These are phyloP conservation scores for Drosophila asahinai DNA, from an alignment of 1,140 invertebrate species.

Conservation along the genomic window DNA sequence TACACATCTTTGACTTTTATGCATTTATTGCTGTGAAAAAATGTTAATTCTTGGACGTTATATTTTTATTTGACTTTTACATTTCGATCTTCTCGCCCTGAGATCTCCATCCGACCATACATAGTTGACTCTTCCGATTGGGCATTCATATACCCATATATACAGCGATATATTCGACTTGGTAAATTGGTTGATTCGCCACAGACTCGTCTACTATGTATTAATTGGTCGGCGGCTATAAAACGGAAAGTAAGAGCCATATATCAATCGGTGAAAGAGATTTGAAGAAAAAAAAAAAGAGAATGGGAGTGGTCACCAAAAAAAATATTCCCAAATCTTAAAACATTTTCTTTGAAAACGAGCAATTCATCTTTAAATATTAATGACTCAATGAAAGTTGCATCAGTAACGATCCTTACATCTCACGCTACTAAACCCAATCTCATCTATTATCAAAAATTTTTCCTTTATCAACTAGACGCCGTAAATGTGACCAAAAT, in stretches of 20 bases:
- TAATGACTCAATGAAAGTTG: neutral
- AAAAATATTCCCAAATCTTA: too few relatives aligned
- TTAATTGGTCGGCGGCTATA: conserved; percentile 51
- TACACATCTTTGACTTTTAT: conserved; percentile 58
- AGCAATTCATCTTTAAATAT: too few relatives aligned
- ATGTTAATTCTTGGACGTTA: conserved; percentile 65
- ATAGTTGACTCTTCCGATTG: conserved; percentile 56
- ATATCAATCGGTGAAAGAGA: conserved; percentile 49
- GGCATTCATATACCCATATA: conserved; percentile 27
- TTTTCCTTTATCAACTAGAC: conserved; percentile 1
- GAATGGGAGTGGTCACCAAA: conserved; percentile 3
- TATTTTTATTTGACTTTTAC: conserved; percentile 65
- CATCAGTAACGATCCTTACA: neutral
- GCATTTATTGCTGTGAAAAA: conserved; percentile 68
- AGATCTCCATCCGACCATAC: conserved; percentile 43
- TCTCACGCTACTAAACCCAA: neutral
- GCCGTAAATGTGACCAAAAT: conserved; percentile 4
- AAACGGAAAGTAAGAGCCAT: conserved; percentile 44
- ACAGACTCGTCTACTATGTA: conserved; percentile 52
- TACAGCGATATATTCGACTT: conserved; percentile 7
- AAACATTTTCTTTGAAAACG: too few relatives aligned
- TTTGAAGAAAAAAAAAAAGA: neutral
- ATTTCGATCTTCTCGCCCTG: conserved; percentile 43
- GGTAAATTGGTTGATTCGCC: conserved; percentile 43
- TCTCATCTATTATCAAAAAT: too few relatives aligned